These are phyloP conservation scores for Epiperipatus broadwayi DNA, from an alignment of 2,888 invertebrate species.

Conservation along the genomic window DNA sequence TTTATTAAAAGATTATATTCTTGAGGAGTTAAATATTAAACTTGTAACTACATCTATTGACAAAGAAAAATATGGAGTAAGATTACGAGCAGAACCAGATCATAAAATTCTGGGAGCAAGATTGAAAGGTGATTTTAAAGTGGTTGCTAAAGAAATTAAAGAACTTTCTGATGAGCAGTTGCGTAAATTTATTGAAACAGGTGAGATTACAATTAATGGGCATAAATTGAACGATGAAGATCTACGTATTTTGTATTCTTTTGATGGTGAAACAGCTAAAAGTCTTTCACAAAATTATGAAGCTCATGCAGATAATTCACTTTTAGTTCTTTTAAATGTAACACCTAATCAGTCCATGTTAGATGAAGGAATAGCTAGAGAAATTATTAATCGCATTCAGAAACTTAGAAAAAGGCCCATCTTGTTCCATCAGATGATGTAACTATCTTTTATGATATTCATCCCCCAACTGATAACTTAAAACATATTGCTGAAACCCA, in stretches of 20 bases:
- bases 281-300: conserved; percentile 51
- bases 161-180: conserved; percentile 54
- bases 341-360: conserved; percentile 71
- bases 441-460: conserved; percentile 50
- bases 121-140: conserved; percentile 72
- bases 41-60: conserved; percentile 64
- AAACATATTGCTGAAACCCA: conserved; percentile 47
- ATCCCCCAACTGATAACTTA: conserved; percentile 39
- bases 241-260: conserved; percentile 59
- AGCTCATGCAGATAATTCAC: conserved; percentile 74
- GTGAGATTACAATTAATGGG: conserved; percentile 50
- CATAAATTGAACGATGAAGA: conserved; percentile 58
- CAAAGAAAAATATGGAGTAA: conserved; percentile 76
- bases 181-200: conserved; percentile 47
- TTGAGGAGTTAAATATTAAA: conserved; percentile 70
- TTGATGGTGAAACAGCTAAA: conserved; percentile 40
- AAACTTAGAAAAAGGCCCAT: conserved; percentile 80
- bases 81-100: conserved; percentile 78
- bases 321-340: conserved; percentile 70
- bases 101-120: conserved; percentile 72
- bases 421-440: conserved; percentile 79
- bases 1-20: conserved; percentile 59
- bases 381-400: conserved; percentile 87
- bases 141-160: conserved; percentile 60
- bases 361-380: conserved; percentile 84